Base-by-base conservation (phyloP, 2,113 vertebrate genomes). In the Pseudonaja textilis region DNA sequence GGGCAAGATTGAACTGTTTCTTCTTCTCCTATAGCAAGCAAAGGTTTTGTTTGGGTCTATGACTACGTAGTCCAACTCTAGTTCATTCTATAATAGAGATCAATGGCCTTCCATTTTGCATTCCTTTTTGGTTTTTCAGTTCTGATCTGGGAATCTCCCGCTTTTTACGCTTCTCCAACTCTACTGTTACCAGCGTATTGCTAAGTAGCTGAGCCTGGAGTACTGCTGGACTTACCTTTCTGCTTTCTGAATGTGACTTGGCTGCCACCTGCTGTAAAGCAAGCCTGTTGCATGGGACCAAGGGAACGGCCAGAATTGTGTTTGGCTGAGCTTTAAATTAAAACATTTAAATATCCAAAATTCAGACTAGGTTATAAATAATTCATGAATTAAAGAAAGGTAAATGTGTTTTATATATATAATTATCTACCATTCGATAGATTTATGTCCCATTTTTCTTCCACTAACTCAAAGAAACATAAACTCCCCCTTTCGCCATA, bases 211-310 rank as follows among this genome's bases (percentile, higher is more conserved):
- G 18, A 42, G 2, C 7, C 34, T 81, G 69, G 69, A 81, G 45
- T 29, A 26, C 1, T 87, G 11, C 25, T 47, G 88, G 20, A 22
- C 5, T 89, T 34, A 42, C 8, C 10, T 10, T 42, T 59, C 25
- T n/a, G 34, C 16, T n/a, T 89, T 20, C 88, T 42, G 39, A 39
- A 57, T 26, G 88, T 42, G 34, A 20, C 88, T 59, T 89, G n/a
- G 34, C 88, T 89, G 88, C 88, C 88, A 89, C 55, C 88, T 89
- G 88, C 88, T 89, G 88, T 56, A 89, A 42, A 26, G 34, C 55
- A 23, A 42, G 55, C 22, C 34, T 23, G 5, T 42, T 57, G 55
- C 34, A 42, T 5, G 34, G 9, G 18, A 22, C 16, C 34, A 23
- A 81, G 18, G 18, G 74, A 81, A 22, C 1, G 7, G 74, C 34